Evolutionary conservation across 2,113 vertebrate species (phyloP), one percentile per base, ranked within the genome.

Genomic region (Gallinago undulata): DNA sequence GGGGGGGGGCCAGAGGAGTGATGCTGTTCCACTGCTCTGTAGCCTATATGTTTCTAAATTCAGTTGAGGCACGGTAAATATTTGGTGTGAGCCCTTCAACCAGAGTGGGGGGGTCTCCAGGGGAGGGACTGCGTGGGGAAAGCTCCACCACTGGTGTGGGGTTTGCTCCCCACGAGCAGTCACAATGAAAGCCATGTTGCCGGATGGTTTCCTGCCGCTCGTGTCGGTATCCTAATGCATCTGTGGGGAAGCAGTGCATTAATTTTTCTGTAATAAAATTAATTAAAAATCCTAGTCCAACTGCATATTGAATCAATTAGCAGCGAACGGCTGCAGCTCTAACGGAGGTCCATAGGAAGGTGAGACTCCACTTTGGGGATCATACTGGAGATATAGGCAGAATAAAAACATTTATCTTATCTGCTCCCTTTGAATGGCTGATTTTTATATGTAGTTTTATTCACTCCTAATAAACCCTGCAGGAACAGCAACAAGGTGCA

Each of bases 181-280:
- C 18, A 4, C 35, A 24, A 39, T 8, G 6, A 51, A 87, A 59
- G 10, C 8, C 0, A 0, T 0, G 5, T 8, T 43, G 37, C 51
- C 19, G 47, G 13, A 30, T 56, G 51, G 27, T 78, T 87, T 96
- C 74, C 67, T 87, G 3, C 59, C 2, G 3, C 56, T 78, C 5
- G 0, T 81, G 81, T 90, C 8, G 12, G 90, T 83, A 50, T 48
- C 88, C 39, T 93, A 60, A 89, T 83, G 85, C 93, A 88, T 73
- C 85, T 94, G 89, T 89, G 93, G 91, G 55, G 62, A 93, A 82
- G 66, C 50, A 84, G 69, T 50, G 59, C 88, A 67, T 96, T 96
- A 76, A 88, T 94, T 97, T 82, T 97, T 93, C 73, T 93, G 35
- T 87, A 94, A 96, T 95, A 96, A 95, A 96, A 89, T 93, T 93